A percentile compares a stretch with the other conserved stretches of the same genome.
Conservation (phyloP, 1,140 invertebrate genomes). For the Magallana gigas region DNA sequence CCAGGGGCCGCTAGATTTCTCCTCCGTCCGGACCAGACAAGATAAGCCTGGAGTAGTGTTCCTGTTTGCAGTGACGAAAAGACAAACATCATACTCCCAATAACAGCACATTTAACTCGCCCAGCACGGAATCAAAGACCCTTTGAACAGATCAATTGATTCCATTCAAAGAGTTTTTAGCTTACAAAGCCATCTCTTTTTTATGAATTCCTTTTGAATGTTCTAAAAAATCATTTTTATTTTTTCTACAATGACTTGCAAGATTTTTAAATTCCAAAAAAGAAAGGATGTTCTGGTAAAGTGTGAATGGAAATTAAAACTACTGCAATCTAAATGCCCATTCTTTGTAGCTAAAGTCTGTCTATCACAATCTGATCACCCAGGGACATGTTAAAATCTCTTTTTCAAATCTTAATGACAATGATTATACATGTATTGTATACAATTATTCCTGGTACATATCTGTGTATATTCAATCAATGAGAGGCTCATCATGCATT, state of each 20-base stretch:
- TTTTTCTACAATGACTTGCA: constrained; percentile 27
- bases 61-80: neutral
- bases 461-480: neutral
- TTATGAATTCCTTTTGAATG: constrained; percentile 8
- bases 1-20: neutral
- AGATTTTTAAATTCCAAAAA: neutral
- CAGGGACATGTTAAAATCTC: neutral
- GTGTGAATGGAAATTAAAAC: no score
- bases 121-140: neutral
- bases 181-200: neutral
- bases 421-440: neutral
- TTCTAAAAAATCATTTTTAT: neutral
- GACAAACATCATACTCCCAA: neutral
- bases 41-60: neutral
- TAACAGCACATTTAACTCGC: neutral
- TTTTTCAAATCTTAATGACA: neutral
- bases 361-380: no score
- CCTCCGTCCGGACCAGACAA: neutral
- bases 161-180: neutral
- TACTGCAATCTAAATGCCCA: neutral
- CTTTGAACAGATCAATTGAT: constrained; percentile 8
- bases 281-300: no score
- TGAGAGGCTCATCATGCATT: neutral
- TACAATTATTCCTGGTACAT: neutral
- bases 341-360: neutral